Evolutionary conservation across 2,888 invertebrate genomes (phyloP).

Genomic region (Cistogaster globosa): DNA sequence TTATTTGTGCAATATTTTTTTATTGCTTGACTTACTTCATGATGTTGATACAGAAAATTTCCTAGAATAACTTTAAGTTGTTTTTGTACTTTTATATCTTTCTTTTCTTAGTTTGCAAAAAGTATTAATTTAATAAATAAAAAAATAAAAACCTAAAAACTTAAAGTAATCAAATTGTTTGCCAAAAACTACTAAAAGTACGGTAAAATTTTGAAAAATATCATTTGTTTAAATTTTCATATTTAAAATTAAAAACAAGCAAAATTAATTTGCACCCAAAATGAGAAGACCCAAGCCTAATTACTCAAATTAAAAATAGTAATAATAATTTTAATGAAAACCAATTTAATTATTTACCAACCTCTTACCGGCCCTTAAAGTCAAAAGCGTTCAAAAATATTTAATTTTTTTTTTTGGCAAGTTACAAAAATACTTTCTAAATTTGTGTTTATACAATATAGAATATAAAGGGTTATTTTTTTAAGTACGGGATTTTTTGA

Average conservation of each 20-base stretch:
- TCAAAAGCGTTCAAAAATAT: conserved; percentile 1
- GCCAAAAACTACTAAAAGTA: conserved; percentile 9
- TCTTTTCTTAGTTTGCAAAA: conserved; percentile 5
- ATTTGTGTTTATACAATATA: not conserved
- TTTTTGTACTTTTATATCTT: not conserved
- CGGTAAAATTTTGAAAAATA: not conserved
- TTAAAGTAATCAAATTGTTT: conserved; percentile 33
- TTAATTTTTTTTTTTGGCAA: not conserved
- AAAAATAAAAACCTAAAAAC: not conserved
- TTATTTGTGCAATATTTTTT: conserved; percentile 5
- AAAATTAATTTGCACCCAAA: not conserved
- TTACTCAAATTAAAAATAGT: conserved; percentile 43
- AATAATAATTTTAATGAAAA: not conserved
- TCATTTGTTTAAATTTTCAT: not conserved
- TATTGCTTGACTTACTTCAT: not conserved
- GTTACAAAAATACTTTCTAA: not conserved
- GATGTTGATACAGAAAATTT: conserved; percentile 14
- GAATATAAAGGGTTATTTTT: not conserved
- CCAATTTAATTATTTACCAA: not conserved
- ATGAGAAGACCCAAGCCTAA: not conserved
- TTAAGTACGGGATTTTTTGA: not conserved
- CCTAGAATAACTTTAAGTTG: conserved; percentile 37
- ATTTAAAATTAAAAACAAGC: conserved; percentile 8
- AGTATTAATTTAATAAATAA: not conserved
- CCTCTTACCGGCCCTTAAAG: not conserved